These are phyloP conservation scores for Oreochromis spilurus DNA, from an alignment of 2,113 vertebrate species.

Conservation along the genomic window DNA sequence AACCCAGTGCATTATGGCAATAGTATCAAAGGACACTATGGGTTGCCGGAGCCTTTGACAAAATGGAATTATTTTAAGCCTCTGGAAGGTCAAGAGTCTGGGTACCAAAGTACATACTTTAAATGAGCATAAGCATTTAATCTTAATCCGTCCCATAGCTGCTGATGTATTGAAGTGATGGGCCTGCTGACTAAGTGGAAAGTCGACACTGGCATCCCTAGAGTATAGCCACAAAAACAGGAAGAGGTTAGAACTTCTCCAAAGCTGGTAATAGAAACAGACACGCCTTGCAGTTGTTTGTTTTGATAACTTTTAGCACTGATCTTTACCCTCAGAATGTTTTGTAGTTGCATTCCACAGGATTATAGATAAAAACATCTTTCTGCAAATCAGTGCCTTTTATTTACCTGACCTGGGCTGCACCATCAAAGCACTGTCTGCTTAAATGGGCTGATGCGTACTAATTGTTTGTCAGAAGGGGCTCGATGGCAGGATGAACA, in stretches of 20 bases:
- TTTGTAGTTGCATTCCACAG: neutral
- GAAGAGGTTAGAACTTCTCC: neutral
- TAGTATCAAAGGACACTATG: neutral
- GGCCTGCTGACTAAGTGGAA: neutral
- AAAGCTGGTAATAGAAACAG: neutral
- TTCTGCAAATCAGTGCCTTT: conserved; percentile 10
- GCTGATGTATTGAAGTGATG: neutral
- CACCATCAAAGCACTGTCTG: neutral
- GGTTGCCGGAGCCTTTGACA: neutral
- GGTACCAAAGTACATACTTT: neutral
- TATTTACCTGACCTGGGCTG: neutral
- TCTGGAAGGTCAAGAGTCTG: neutral
- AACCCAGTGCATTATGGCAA: neutral
- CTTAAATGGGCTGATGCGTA: conserved; percentile 12
- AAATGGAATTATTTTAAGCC: rapidly evolving
- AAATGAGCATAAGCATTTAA: neutral
- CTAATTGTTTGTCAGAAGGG: conserved; percentile 35
- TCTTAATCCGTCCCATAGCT: neutral
- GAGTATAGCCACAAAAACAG: neutral
- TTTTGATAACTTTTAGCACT: neutral
- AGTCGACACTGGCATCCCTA: no score
- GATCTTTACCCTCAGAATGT: neutral
- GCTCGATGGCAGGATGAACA: neutral
- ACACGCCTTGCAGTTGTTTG: neutral
- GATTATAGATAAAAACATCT: neutral